Evolutionary conservation across 2,888 invertebrate species (phyloP).

Genomic region (Nasonovia ribisnigri): DNA sequence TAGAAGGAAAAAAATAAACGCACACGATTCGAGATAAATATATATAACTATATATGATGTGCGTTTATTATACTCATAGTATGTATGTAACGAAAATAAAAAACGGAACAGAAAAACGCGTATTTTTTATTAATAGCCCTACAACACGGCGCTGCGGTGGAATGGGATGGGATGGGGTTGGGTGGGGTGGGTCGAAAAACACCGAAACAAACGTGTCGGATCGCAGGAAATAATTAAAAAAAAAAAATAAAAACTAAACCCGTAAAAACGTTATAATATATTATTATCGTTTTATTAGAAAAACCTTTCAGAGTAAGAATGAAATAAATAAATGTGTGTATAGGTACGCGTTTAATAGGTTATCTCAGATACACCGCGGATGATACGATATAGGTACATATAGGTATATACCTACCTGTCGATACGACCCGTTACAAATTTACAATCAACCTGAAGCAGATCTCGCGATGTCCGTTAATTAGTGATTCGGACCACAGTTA

Average conservation of each 20-base stretch:
- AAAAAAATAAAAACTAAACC: background rate
- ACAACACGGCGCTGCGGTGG: background rate
- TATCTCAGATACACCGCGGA: background rate
- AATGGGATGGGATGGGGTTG: too few relatives aligned
- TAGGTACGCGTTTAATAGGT: background rate
- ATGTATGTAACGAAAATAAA: background rate
- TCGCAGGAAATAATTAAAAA: slow-evolving; percentile 23
- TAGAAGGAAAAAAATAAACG: slow-evolving; percentile 18
- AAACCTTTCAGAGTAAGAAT: slow-evolving; percentile 30
- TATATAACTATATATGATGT: too few relatives aligned
- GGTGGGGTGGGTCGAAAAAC: background rate
- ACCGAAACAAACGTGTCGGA: slow-evolving; percentile 8
- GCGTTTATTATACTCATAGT: background rate
- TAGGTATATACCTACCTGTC: background rate
- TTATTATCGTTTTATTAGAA: slow-evolving; percentile 42
- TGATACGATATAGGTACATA: background rate
- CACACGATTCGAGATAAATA: background rate
- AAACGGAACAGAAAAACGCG: slow-evolving; percentile 26
- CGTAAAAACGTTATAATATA: slow-evolving; percentile 28
- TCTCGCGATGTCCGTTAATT: slow-evolving; percentile 41
- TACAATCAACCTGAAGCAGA: slow-evolving; percentile 18
- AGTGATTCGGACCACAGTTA: slow-evolving; percentile 10
- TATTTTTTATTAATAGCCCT: background rate
- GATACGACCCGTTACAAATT: slow-evolving; percentile 30
- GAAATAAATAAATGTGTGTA: background rate